Evolutionary conservation across 2,888 invertebrate genomes (phyloP).

Genomic region (Tipula lateralis): DNA sequence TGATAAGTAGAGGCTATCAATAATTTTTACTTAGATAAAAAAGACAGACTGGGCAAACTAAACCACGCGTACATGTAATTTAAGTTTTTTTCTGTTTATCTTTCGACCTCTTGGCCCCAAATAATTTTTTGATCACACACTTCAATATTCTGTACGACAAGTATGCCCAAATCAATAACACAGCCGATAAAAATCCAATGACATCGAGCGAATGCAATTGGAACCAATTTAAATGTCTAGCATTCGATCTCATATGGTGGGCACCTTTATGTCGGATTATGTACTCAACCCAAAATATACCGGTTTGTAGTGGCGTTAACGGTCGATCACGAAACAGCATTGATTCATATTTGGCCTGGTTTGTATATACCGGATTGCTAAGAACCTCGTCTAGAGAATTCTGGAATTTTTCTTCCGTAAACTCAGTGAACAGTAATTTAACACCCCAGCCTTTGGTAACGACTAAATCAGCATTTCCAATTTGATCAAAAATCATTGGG

Average conservation of each 20-base stretch:
- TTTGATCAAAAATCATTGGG: slow-evolving; percentile 50
- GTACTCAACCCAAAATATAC: slow-evolving; percentile 53
- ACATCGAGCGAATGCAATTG: slow-evolving; percentile 50
- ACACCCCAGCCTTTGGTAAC: slow-evolving; percentile 48
- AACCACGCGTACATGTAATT: too few species aligned
- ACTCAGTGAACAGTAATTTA: slow-evolving; percentile 41
- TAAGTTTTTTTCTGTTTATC: too few species aligned
- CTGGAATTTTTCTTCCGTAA: slow-evolving; percentile 42
- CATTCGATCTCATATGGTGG: slow-evolving; percentile 48
- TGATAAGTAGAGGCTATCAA: too few species aligned
- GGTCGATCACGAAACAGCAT: slow-evolving; percentile 50
- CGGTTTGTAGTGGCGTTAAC: slow-evolving; percentile 49
- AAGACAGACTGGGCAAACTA: too few species aligned
- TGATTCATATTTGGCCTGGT: slow-evolving; percentile 45
- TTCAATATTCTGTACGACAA: background rate
- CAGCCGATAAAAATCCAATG: background rate
- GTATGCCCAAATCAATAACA: background rate
- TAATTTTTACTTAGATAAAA: too few species aligned
- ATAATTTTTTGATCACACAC: background rate
- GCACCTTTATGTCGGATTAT: slow-evolving; percentile 51
- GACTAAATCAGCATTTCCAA: slow-evolving; percentile 50
- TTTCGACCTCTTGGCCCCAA: background rate
- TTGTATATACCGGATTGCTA: background rate
- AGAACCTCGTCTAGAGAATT: slow-evolving; percentile 37
- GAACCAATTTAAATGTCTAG: slow-evolving; percentile 46